phyloP scores from a whole-genome alignment of 2,888 invertebrate species.

The Pristionchus fissidentatus region DNA sequence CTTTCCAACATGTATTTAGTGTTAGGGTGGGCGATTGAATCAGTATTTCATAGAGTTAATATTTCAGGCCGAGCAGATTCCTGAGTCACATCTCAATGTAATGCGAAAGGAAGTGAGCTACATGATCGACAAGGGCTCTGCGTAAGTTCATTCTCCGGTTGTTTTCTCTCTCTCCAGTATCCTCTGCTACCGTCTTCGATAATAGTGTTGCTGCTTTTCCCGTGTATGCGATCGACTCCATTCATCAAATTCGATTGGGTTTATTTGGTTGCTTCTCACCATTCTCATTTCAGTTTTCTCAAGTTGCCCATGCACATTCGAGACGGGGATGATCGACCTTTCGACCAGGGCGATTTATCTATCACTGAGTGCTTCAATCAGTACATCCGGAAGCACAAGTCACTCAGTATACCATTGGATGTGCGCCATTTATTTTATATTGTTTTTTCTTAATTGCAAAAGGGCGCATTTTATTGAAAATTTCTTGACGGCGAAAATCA shows the following conservation, averaged over 20 bases:
- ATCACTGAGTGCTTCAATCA: slow-evolving; percentile 50
- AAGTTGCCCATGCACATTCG: slow-evolving; percentile 60
- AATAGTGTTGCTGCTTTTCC: background rate
- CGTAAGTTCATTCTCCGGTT: slow-evolving; percentile 46
- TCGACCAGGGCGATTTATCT: slow-evolving; percentile 50
- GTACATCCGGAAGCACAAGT: slow-evolving; percentile 38
- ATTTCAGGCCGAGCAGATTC: slow-evolving; percentile 57
- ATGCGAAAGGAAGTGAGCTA: slow-evolving; percentile 54
- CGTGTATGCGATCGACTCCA: no score
- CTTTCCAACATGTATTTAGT: background rate
- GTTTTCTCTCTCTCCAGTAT: no score
- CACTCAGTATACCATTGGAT: background rate
- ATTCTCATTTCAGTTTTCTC: slow-evolving; percentile 48
- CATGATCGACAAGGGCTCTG: slow-evolving; percentile 59
- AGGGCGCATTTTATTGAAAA: background rate
- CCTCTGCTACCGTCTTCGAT: background rate
- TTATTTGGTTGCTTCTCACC: background rate
- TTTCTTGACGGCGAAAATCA: background rate
- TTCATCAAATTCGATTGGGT: no score
- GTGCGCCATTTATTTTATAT: background rate
- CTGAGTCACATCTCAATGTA: slow-evolving; percentile 57
- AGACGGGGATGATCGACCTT: slow-evolving; percentile 51
- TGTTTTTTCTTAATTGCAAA: background rate
- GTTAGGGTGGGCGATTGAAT: background rate
- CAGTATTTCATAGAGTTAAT: background rate